These are phyloP conservation scores for Pterophyllum scalare DNA, from an alignment of 2,113 vertebrate species.

Conservation along the genomic window DNA sequence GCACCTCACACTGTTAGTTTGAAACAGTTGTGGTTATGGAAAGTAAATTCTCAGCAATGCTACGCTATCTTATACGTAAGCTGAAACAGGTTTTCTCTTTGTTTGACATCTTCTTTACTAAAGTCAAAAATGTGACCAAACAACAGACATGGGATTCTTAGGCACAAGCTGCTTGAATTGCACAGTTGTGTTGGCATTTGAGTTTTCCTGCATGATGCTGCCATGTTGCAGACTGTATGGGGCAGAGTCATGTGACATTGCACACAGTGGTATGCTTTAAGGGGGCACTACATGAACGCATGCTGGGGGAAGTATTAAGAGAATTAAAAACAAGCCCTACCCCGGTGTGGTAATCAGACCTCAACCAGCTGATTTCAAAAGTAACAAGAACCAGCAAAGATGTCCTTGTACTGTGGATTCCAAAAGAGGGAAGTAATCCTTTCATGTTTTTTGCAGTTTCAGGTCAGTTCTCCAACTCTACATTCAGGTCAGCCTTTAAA, in stretches of 20 bases:
- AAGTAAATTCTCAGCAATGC: too few species aligned
- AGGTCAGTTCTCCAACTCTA: slow-evolving; percentile 31
- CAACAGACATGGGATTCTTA: too few species aligned
- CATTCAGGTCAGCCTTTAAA: slow-evolving; percentile 61
- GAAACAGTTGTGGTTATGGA: too few species aligned
- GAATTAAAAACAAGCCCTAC: neutral
- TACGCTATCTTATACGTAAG: too few species aligned
- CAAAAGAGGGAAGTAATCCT: neutral
- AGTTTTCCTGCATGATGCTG: neutral
- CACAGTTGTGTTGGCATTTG: too few species aligned
- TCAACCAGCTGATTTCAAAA: too few species aligned
- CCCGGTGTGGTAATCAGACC: too few species aligned
- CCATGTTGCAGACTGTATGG: neutral
- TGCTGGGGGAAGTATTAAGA: neutral
- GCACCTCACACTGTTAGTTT: too few species aligned
- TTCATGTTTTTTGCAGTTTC: slow-evolving; percentile 44
- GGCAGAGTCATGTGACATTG: neutral
- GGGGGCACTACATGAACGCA: neutral
- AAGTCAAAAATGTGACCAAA: too few species aligned
- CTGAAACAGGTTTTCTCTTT: too few species aligned
- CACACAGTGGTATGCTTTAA: neutral
- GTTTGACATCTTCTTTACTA: too few species aligned
- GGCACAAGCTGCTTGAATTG: too few species aligned
- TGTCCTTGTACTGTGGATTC: neutral
- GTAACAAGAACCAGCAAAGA: neutral